Evolutionary conservation across 2,888 invertebrate genomes (phyloP), one percentile per base, ranked within the genome.

Genomic region (Drosophila setosimentum): DNA sequence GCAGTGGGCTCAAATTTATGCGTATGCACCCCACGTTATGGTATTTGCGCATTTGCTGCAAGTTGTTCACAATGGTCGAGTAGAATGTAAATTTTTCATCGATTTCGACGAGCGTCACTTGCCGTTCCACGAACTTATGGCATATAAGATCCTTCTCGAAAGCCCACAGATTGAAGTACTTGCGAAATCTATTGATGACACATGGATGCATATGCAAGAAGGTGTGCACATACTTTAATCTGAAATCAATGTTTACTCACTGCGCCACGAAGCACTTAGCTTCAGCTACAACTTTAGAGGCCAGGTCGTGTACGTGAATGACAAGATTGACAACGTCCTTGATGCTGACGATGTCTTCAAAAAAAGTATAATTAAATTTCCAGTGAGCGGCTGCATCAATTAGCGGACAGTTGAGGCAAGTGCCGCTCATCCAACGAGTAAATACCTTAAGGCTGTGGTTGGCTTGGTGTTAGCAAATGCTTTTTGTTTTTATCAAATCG

Each of bases 21-120:
- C 96, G 94, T 65, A 97, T 82, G 78, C 93, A 95, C n/a, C 94
- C 95, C 33, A 97, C 94, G 78, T 96, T 95, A 0, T 95, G 94
- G 83, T 94, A 95, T 53, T 94, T 93, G 8, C 94, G 93, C 89
- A 95, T 95, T 1, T 89, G 91, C 13, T 94, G 92, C 58, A 97
- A 93, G 75, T 96, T 96, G 5, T 95, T 94, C 24, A 97, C 95
- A 10, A 97, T 95, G 77, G 96, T 95, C 82, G 96, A 95, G 92
- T 97, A 98, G 92, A 96, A 97, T 92, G 96, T 95, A 87, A 98
- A 96, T 91, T 96, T 97, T 84, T 97, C 96, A 87, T 98, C 97
- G 92, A 96, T 97, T 73, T 91, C 86, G 48, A 94, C 93, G 8
- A 96, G 94, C 7, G 95, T 94, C 8, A 95, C 94, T 77, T 94